A percentile compares a stretch with the other conserved stretches of the same genome.
These are phyloP conservation scores for Bombylius discolor DNA, from an alignment of 2,888 invertebrate species.

Conservation along the genomic window DNA sequence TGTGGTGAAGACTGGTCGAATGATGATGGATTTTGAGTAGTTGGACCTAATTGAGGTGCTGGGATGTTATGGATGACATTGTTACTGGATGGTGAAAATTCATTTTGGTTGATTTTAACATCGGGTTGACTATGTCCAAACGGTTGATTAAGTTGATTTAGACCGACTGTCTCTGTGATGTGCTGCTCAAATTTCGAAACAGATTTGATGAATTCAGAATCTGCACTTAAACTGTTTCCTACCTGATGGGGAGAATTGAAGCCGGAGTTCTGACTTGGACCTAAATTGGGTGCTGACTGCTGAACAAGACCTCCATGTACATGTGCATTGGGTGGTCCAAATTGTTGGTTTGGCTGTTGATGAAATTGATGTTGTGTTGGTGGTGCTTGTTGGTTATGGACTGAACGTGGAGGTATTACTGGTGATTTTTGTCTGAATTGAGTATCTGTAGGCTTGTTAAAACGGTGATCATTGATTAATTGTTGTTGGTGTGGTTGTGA, in stretches of 20 bases:
- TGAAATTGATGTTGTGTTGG: slow-evolving; percentile 29
- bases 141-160: slow-evolving; percentile 20
- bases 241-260: slow-evolving; percentile 2
- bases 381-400: slow-evolving; percentile 22
- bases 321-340: slow-evolving; percentile 20
- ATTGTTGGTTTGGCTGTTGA: slow-evolving; percentile 26
- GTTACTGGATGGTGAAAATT: slow-evolving; percentile 13
- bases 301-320: neutral
- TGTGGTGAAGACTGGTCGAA: slow-evolving; percentile 16
- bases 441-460: neutral
- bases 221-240: neutral
- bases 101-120: slow-evolving; percentile 4
- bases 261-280: slow-evolving; percentile 20
- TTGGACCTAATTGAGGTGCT: slow-evolving; percentile 30
- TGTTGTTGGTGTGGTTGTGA: slow-evolving; percentile 30
- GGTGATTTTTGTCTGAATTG: slow-evolving; percentile 2
- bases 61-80: slow-evolving; percentile 34
- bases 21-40: slow-evolving; percentile 12
- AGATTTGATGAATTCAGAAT: slow-evolving; percentile 59
- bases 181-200: slow-evolving; percentile 72
- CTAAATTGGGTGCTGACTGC: slow-evolving; percentile 26
- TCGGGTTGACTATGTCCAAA: slow-evolving; percentile 9
- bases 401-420: slow-evolving; percentile 26
- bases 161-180: slow-evolving; percentile 43
- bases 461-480: neutral